Percentiles rank a stretch among this genome's conserved stretches.
Conservation (phyloP, 2,888 invertebrate genomes). For the Entomobrya multifasciata region DNA sequence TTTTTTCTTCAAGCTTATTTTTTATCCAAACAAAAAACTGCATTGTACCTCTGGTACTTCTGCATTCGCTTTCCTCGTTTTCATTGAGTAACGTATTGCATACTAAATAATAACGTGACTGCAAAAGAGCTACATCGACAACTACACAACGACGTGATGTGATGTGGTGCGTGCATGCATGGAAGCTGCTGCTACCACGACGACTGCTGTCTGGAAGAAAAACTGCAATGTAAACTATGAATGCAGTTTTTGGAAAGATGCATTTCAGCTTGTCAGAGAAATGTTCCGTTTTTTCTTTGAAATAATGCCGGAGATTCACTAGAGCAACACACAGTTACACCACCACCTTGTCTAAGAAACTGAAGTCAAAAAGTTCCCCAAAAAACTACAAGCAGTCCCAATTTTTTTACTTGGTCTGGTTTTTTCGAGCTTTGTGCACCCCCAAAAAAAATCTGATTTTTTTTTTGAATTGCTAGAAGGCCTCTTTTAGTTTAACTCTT, state of each 20-base stretch:
- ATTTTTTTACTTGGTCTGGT: too few relatives aligned
- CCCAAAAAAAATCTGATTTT: too few relatives aligned
- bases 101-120: slow-evolving; percentile 33
- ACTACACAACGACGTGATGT: slow-evolving; percentile 6
- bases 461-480: too few relatives aligned
- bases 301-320: neutral
- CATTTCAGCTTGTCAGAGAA: neutral
- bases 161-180: slow-evolving; percentile 21
- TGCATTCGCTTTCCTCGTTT: slow-evolving; percentile 20
- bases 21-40: slow-evolving; percentile 1
- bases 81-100: slow-evolving; percentile 38
- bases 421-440: too few relatives aligned
- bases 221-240: neutral
- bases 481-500: too few relatives aligned
- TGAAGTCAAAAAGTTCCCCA: neutral
- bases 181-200: neutral
- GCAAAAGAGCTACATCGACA: too few relatives aligned
- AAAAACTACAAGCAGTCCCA: too few relatives aligned
- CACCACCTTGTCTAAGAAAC: neutral
- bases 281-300: neutral
- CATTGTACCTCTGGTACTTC: neutral
- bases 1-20: slow-evolving; percentile 12
- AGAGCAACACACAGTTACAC: neutral
- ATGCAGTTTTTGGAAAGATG: neutral
- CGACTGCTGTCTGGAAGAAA: neutral